phyloP scores from a whole-genome alignment of 1,140 invertebrate species.

The Eubasilissa regina region DNA sequence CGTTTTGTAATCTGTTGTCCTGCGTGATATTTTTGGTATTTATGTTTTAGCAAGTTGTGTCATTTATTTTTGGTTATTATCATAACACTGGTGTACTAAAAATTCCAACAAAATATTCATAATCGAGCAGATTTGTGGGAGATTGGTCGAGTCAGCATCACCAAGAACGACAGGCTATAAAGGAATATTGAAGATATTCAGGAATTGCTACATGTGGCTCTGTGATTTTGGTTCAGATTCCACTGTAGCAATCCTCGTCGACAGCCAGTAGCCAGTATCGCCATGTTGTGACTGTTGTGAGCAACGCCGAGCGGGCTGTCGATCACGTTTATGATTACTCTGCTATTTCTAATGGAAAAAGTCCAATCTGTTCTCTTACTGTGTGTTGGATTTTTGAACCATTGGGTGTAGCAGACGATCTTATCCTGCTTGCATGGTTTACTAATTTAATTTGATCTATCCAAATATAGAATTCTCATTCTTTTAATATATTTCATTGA shows the following conservation, averaged over 20 bases:
- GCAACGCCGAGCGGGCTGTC: background rate
- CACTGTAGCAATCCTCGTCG: conserved; percentile 47
- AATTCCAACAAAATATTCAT: too few species aligned
- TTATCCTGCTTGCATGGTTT: conserved; percentile 47
- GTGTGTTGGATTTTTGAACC: conserved; percentile 58
- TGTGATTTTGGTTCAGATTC: conserved; percentile 54
- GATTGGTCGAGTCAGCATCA: conserved; percentile 13
- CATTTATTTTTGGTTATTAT: too few species aligned
- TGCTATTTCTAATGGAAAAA: conserved; percentile 59
- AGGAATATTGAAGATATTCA: conserved; percentile 26
- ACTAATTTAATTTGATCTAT: conserved; percentile 9
- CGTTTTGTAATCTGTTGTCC: too few species aligned
- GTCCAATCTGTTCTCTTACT: conserved; percentile 54
- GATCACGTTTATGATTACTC: conserved; percentile 49
- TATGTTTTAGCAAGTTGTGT: too few species aligned
- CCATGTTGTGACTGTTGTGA: conserved; percentile 12
- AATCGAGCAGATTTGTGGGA: background rate
- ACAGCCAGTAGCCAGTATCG: background rate
- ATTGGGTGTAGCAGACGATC: conserved; percentile 59
- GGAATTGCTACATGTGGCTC: conserved; percentile 54
- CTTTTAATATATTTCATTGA: background rate
- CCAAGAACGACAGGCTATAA: conserved; percentile 25
- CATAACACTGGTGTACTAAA: too few species aligned
- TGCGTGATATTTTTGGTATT: too few species aligned
- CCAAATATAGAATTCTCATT: conserved; percentile 1